Percentiles rank a stretch among this genome's conserved stretches.
Conservation (phyloP, 2,888 invertebrate species). For the Nudaria mundana region DNA sequence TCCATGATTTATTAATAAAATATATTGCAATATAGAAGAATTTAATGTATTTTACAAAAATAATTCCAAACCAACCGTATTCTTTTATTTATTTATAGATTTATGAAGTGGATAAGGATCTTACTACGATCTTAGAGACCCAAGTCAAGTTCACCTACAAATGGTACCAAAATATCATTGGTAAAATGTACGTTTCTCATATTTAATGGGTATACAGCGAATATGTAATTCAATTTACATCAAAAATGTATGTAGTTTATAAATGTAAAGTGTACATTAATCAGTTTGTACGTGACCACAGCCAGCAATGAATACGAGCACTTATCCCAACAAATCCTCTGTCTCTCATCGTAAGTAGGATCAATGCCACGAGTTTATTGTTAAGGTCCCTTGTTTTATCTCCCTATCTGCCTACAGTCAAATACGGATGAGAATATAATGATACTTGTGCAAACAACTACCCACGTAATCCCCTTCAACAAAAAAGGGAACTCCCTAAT, state of each 20-base stretch:
- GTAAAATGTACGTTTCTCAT: no score
- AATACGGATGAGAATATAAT: neutral
- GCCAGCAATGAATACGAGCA: constrained; percentile 11
- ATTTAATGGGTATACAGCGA: no score
- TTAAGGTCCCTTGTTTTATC: constrained; percentile 18
- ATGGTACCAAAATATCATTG: no score
- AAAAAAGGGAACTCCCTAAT: neutral
- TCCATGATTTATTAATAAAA: no score
- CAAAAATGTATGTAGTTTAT: neutral
- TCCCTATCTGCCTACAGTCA: neutral
- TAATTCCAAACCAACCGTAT: no score
- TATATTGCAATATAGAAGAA: no score
- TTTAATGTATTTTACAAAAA: no score
- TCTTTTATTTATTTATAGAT: no score
- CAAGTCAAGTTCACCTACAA: no score
- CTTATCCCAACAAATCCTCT: constrained; percentile 17
- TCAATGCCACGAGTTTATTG: constrained; percentile 18
- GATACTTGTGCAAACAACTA: neutral
- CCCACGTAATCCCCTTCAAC: neutral
- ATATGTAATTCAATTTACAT: neutral
- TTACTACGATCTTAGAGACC: no score
- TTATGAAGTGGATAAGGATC: no score
- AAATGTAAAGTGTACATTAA: neutral
- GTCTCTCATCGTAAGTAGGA: constrained; percentile 12
- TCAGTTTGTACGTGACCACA: neutral